Base-by-base conservation (phyloP, 2,888 invertebrate genomes). In the Eristalis tenax region DNA sequence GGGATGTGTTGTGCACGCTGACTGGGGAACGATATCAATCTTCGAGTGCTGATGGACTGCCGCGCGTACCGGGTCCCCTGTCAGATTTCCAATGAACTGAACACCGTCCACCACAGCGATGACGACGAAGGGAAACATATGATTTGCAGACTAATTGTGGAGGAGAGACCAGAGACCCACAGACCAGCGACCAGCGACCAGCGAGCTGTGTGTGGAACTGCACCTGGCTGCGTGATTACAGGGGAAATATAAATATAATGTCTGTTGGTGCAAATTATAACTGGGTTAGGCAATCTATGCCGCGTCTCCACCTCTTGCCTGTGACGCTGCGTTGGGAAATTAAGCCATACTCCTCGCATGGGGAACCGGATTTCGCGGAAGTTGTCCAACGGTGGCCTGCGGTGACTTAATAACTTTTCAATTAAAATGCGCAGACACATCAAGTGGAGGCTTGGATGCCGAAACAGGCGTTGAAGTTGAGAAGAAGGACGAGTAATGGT, bases 41-140 rank as follows among this genome's bases (percentile, higher is more conserved):
- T 86, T 74, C 23, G 22, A 66, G 43, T n/a, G 23, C 63, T 76
- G 85, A 71, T 75, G 80, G 75, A 81, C 73, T 40, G 70, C 64
- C 18, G 8, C 50, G 61, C 61, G 56, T 28, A 28, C 8, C 32
- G 32, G 8, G 1, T 0, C 32, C 32, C 18, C 50, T 78, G 86
- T 83, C 86, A 75, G 78, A 63, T 79, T 75, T 83, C 78, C 78
- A 86, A 74, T 75, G 74, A 74, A 74, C 59, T n/a, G 50, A 26
- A 22, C 38, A 38, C n/a, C n/a, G 43, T 50, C n/a, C n/a, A n/a
- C n/a, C 13, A 59, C 22, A 43, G n/a, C 26, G n/a, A n/a, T 18
- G 57, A 50, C 32, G 13, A 22, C 32, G 35, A 59, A 6, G 70
- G 70, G 50, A 75, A 80, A 70, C 40, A 59, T 63, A 61, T 69